Evolutionary conservation across 2,113 vertebrate species (phyloP), one percentile per base, ranked within the genome.

Genomic region (Dryoscopus gambensis): DNA sequence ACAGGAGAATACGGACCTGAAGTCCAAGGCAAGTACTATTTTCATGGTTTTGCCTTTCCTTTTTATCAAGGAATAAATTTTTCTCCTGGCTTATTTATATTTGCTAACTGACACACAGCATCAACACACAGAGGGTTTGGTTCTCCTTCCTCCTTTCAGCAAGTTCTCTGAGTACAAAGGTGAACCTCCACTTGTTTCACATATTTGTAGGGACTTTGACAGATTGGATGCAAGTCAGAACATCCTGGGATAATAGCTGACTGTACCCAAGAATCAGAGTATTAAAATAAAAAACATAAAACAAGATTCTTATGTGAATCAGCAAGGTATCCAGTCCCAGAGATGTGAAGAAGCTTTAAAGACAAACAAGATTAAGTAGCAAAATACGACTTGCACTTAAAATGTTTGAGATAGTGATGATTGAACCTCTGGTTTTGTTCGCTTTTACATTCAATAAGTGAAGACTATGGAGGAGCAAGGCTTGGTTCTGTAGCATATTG

Each of bases 91-190:
- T 70, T 53, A 57, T 22, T 92, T 63, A 0, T 16, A 37, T 24
- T 14, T 69, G 15, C 15, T 62, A 31, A 52, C 27, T 49, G 19
- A 8, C 68, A 77, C 14, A 5, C 1, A 19, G 27, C n/a, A 52
- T 24, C 2, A 0, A 50, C 21, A 20, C 7, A 63, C 11, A 47
- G 8, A 16, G 13, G 5, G 5, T 57, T 76, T 5, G 0, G 11
- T 6, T 67, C 42, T n/a, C n/a, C 27, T 55, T 55, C 30, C 6
- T 84, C 16, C 28, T 42, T 93, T 67, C 39, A 46, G 17, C 14
- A 50, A 46, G 11, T 47, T 57, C 19, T 71, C n/a, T 60, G 28
- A 49, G 20, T 15, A 18, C 15, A 73, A 27, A 64, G 15, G 10
- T 15, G 20, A 68, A 23, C 15, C 10, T 39, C 39, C 19, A 52